Evolutionary conservation across 2,113 vertebrate species (phyloP), one percentile per base, ranked within the genome.

Genomic region (Hiodon alosoides): DNA sequence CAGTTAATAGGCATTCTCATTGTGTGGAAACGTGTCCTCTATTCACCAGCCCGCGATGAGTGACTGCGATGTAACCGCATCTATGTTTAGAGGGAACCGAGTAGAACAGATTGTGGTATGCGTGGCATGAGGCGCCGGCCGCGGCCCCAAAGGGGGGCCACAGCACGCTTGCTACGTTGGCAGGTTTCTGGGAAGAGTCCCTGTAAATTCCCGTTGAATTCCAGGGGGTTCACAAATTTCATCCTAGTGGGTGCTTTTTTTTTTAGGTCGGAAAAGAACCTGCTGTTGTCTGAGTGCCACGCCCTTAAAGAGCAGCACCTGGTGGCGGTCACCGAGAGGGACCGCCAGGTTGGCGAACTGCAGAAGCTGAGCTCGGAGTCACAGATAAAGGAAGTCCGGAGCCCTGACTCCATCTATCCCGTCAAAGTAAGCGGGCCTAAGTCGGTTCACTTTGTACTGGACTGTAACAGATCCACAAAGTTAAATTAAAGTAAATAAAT

Each of bases 191-290:
- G 52, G 59, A 76, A 71, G 69, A 54, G 52, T 52, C 52, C 66
- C 51, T 7, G 2, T 71, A 13, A 65, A 71, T 50, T 16, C 3
- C 47, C 47, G 14, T 11, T 71, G 71, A 66, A 31, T 31, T 31
- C 31, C 31, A 31, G 31, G 51, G 5, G 16, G 59, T 57, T 70
- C 17, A 7, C 16, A n/a, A n/a, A 47, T 46, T 7, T 8, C 47
- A 53, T 47, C 70, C 7, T 55, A 17, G 47, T 54, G 46, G 65
- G 46, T 52, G 7, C 67, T 14, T 6, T 54, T n/a, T 50, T 75
- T 7, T 79, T 54, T 71, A 94, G 94, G 75, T 89, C 85, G 78
- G 90, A 91, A 54, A 92, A 89, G 72, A 85, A 9, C 51, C 80
- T 81, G 47, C 85, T 92, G 57, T 84, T 86, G 4, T 76, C 85